These are phyloP conservation scores for Ambastaia sidthimunki DNA, from an alignment of 2,797 vertebrate species.

Conservation along the genomic window DNA sequence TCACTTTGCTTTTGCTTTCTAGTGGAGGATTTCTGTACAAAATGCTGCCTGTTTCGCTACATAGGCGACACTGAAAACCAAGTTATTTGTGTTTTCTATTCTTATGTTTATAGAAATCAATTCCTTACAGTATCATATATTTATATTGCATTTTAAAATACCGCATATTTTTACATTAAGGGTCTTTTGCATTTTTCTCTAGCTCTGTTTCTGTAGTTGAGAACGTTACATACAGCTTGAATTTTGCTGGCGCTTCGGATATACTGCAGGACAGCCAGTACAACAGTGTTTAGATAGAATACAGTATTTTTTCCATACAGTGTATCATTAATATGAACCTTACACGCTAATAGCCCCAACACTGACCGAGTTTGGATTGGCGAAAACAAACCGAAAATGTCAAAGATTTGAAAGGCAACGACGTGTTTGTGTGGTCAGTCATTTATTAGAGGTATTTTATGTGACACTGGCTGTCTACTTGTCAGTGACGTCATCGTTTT, in stretches of 20 bases:
- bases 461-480: background rate
- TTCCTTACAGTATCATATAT: background rate
- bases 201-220: constrained; percentile 15
- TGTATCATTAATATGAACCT: background rate
- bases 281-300: background rate
- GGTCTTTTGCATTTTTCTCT: background rate
- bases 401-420: background rate
- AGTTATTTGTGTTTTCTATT: background rate
- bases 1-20: constrained; percentile 14
- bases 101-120: too few relatives aligned
- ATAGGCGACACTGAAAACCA: too few relatives aligned
- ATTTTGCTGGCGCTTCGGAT: background rate
- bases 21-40: background rate
- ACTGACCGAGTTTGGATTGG: too few relatives aligned
- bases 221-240: background rate
- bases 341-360: background rate
- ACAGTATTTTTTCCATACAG: constrained; percentile 1
- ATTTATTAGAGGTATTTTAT: background rate
- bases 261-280: background rate
- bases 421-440: constrained; percentile 5
- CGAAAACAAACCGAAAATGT: background rate
- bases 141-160: background rate
- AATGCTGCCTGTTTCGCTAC: background rate
- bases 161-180: background rate
- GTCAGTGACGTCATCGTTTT: constrained; percentile 18